phyloP scores from a whole-genome alignment of 2,888 invertebrate species.

The Drosophila helvetica region DNA sequence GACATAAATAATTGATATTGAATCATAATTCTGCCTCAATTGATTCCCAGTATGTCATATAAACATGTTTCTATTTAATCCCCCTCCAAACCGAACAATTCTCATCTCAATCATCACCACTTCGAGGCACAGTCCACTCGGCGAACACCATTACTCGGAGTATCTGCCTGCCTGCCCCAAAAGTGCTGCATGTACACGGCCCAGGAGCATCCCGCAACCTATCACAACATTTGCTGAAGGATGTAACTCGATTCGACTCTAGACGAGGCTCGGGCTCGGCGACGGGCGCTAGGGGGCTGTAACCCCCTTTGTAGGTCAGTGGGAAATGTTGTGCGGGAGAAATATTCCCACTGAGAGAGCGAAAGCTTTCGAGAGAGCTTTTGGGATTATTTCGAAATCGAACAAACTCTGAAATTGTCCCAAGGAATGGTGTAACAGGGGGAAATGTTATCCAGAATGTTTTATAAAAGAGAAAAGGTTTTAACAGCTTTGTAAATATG shows the following conservation, averaged over 20 bases:
- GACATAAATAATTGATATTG: too few species aligned
- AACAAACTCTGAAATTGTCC: conserved; percentile 44
- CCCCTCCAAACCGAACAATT: background rate
- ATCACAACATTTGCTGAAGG: conserved; percentile 71
- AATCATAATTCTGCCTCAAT: background rate
- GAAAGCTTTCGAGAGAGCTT: conserved; percentile 37
- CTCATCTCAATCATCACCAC: too few species aligned
- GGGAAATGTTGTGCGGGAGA: conserved; percentile 45
- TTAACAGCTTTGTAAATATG: background rate
- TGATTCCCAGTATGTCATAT: background rate
- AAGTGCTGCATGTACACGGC: conserved; percentile 18
- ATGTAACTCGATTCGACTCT: conserved; percentile 30
- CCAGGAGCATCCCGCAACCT: conserved; percentile 58
- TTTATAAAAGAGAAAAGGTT: background rate
- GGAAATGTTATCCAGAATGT: conserved; percentile 40
- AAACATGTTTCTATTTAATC: background rate
- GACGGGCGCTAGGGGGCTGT: conserved; percentile 25
- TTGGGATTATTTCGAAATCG: conserved; percentile 46
- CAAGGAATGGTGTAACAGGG: conserved; percentile 7
- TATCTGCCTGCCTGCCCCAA: background rate
- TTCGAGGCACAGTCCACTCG: background rate
- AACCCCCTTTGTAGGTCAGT: conserved; percentile 68
- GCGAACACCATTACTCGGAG: background rate
- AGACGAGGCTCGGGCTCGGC: conserved; percentile 20
- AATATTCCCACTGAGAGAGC: conserved; percentile 1